Evolutionary conservation across 2,113 vertebrate species (phyloP).

Genomic region (Pelmatolapia mariae): DNA sequence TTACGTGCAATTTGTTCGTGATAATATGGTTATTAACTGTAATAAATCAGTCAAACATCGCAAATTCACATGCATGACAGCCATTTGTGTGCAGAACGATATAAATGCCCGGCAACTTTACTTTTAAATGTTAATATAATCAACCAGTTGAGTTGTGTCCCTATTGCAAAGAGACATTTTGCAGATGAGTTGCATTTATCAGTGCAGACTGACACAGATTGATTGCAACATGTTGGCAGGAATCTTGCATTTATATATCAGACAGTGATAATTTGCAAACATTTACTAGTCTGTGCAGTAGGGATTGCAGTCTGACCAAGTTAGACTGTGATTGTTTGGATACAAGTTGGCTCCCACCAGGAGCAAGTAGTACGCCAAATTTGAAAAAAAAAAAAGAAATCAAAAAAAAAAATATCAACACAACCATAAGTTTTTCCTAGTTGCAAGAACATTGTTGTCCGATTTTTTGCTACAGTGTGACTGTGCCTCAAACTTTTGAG

Average conservation of each 20-base stretch:
- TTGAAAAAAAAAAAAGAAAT: too few species aligned
- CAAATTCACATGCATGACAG: neutral
- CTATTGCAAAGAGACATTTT: neutral
- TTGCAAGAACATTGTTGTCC: neutral
- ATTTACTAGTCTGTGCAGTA: neutral
- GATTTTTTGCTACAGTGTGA: neutral
- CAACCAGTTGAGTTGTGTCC: neutral
- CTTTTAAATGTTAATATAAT: neutral
- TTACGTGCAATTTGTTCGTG: neutral
- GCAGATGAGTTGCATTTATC: neutral
- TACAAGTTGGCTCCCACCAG: neutral
- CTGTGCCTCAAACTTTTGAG: neutral
- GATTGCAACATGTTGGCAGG: neutral
- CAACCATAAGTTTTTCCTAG: neutral
- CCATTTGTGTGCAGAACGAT: neutral
- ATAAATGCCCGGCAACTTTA: neutral
- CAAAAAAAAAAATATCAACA: neutral
- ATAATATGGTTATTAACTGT: neutral
- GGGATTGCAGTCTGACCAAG: neutral
- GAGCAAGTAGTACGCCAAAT: neutral
- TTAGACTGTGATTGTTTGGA: neutral
- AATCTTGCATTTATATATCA: neutral
- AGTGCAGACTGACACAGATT: neutral
- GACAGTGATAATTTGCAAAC: neutral
- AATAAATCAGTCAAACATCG: neutral